Percentiles rank a stretch among this genome's conserved stretches.
Conservation (phyloP, 2,888 invertebrate genomes). For the Hydrotaea diabolus region DNA sequence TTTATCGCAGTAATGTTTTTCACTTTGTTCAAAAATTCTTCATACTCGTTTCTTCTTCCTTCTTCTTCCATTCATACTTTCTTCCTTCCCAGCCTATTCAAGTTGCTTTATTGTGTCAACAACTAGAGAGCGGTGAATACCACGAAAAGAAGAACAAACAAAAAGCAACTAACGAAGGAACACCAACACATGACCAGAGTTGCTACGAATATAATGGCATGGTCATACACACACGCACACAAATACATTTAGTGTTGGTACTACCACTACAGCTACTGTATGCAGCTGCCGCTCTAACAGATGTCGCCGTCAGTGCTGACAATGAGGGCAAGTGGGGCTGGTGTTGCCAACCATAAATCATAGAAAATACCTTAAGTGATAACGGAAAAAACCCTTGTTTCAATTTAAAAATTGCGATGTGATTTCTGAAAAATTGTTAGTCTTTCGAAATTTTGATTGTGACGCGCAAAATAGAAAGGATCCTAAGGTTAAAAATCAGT, state of each 20-base stretch:
- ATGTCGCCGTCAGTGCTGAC: constrained; percentile 15
- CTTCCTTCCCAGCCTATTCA: neutral
- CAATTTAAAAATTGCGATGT: too few species aligned
- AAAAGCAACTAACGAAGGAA: neutral
- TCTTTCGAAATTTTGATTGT: too few species aligned
- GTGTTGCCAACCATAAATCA: too few species aligned
- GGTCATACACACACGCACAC: neutral
- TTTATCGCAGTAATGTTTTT: constrained; percentile 38
- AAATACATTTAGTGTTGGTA: neutral
- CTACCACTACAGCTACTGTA: neutral
- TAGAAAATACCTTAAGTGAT: too few species aligned
- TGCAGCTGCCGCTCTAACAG: neutral
- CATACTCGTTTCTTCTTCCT: constrained; percentile 8
- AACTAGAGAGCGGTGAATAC: constrained; percentile 5
- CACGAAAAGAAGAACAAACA: constrained; percentile 8
- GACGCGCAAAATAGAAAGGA: too few species aligned
- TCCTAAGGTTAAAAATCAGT: too few species aligned
- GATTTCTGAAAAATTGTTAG: too few species aligned
- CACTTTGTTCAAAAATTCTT: neutral
- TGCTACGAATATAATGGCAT: neutral
- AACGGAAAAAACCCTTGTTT: too few species aligned
- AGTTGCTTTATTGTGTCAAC: constrained; percentile 51
- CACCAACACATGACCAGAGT: neutral
- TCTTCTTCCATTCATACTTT: too few species aligned
- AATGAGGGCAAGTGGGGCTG: constrained; percentile 60